Conservation (phyloP, 2,888 invertebrate genomes). For the Parnassius glacialis region DNA sequence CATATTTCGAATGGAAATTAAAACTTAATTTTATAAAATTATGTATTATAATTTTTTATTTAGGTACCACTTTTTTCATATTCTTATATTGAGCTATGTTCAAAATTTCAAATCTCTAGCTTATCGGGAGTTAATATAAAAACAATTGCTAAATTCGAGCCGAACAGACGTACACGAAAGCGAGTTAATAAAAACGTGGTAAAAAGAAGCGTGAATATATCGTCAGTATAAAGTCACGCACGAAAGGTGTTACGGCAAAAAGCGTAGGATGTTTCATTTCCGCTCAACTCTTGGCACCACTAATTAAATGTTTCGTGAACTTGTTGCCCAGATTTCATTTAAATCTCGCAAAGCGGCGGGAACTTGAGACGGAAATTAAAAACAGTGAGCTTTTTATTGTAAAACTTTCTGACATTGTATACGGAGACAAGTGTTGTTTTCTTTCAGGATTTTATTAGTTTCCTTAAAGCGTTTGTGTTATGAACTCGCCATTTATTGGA, state of each 20-base stretch:
- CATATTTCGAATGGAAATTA: neutral
- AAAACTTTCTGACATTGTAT: constrained; percentile 47
- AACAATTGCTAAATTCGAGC: too few species aligned
- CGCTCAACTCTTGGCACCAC: constrained; percentile 46
- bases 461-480: constrained; percentile 30
- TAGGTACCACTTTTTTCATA: too few species aligned
- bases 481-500: constrained; percentile 7
- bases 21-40: neutral
- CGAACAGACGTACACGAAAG: neutral
- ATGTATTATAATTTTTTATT: too few species aligned
- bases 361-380: constrained; percentile 64
- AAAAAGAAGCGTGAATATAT: constrained; percentile 35
- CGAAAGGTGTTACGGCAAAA: constrained; percentile 41
- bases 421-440: constrained; percentile 41
- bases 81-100: neutral
- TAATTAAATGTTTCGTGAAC: constrained; percentile 70
- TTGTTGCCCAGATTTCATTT: constrained; percentile 64
- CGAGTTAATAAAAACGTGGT: constrained; percentile 1
- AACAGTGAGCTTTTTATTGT: constrained; percentile 59
- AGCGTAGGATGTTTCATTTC: constrained; percentile 60
- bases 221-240: constrained; percentile 40
- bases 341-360: constrained; percentile 53
- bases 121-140: too few species aligned
- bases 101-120: constrained; percentile 4
- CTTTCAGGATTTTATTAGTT: constrained; percentile 40